Conservation (phyloP, 2,888 invertebrate species). For the Galeopsomyia nigrocyanea region DNA sequence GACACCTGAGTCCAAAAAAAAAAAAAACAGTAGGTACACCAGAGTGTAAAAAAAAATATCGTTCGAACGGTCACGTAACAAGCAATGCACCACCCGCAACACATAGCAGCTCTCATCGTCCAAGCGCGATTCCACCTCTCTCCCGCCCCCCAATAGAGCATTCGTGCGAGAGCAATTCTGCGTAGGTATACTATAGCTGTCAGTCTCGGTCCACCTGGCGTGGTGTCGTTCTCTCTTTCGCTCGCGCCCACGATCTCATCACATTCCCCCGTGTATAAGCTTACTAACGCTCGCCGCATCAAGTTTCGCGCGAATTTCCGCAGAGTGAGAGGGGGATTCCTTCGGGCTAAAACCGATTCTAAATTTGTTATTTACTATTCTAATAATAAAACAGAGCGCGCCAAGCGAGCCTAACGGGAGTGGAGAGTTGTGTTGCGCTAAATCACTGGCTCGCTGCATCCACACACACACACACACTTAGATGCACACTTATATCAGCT, state of each 20-base stretch:
- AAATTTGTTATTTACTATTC: conserved; percentile 41
- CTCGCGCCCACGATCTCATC: conserved; percentile 22
- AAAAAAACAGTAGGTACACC: too few relatives aligned
- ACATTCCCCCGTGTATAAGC: too few relatives aligned
- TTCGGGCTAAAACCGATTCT: conserved; percentile 30
- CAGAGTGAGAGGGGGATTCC: conserved; percentile 26
- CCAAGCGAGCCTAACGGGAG: conserved; percentile 35
- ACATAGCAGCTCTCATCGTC: too few relatives aligned
- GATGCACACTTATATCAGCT: too few relatives aligned
- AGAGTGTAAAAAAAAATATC: too few relatives aligned
- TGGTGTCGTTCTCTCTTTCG: conserved; percentile 43
- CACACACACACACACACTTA: too few relatives aligned
- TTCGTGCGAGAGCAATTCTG: too few relatives aligned
- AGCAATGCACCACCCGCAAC: too few relatives aligned
- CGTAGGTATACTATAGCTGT: too few relatives aligned
- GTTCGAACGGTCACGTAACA: too few relatives aligned
- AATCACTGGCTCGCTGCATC: conserved; percentile 27
- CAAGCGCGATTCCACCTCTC: conserved; percentile 27
- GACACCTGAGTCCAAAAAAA: too few relatives aligned
- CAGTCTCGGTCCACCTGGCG: conserved; percentile 52
- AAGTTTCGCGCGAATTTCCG: conserved; percentile 19
- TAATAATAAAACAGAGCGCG: conserved; percentile 51
- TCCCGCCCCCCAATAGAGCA: conserved; percentile 38
- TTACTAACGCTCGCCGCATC: too few relatives aligned
- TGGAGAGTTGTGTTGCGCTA: conserved; percentile 39